These are phyloP conservation scores for Anolis sagrei DNA, from an alignment of 2,113 vertebrate species.

Conservation along the genomic window DNA sequence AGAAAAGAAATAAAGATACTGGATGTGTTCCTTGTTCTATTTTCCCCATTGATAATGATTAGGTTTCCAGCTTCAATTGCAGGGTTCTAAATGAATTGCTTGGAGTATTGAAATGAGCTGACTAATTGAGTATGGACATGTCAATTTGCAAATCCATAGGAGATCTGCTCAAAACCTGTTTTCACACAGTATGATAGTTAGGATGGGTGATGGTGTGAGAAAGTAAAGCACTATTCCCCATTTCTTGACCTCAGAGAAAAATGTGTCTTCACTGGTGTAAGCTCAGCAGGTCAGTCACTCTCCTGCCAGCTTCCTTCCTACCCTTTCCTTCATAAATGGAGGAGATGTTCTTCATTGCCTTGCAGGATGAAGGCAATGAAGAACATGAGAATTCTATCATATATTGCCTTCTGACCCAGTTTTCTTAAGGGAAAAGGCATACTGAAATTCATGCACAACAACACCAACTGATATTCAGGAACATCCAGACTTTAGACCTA, in stretches of 20 bases:
- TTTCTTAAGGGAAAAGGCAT: neutral
- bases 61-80: neutral
- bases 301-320: no score
- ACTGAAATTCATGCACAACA: neutral
- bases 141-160: neutral
- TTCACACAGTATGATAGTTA: neutral
- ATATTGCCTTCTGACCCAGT: neutral
- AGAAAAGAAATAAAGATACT: neutral
- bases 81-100: neutral
- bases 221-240: neutral
- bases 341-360: neutral
- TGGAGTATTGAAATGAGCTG: neutral
- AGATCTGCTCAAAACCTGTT: neutral
- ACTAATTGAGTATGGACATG: neutral
- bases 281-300: neutral
- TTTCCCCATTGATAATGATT: neutral
- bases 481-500: neutral
- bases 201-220: neutral
- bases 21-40: neutral
- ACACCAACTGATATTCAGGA: neutral
- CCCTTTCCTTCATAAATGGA: neutral
- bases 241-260: neutral
- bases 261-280: neutral
- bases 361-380: neutral
- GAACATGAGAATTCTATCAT: neutral